These are phyloP conservation scores for Petaurus breviceps DNA, from an alignment of 2,113 vertebrate genomes.

Conservation along the genomic window DNA sequence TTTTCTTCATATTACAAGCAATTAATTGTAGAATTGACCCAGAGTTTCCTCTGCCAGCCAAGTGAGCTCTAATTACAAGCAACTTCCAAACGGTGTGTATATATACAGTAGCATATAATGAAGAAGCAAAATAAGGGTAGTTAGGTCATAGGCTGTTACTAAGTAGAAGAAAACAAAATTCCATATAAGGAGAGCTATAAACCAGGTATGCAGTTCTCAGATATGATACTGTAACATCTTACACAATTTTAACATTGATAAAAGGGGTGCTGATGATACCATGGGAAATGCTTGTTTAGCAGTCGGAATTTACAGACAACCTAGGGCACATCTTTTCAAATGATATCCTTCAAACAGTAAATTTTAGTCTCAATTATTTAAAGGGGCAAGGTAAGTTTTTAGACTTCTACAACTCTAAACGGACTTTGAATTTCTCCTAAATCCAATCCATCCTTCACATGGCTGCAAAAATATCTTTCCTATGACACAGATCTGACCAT, in stretches of 20 bases:
- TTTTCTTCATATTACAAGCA: not conserved
- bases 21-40: not conserved
- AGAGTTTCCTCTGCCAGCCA: not conserved
- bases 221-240: not conserved
- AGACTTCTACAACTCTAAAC: not conserved
- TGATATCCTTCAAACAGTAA: not conserved
- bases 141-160: not conserved
- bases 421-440: not conserved
- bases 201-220: not conserved
- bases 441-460: not conserved
- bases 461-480: not conserved
- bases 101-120: not conserved
- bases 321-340: not conserved
- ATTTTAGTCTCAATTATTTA: not conserved
- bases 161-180: not conserved
- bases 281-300: not conserved
- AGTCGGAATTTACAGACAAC: not conserved
- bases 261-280: not conserved
- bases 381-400: not conserved
- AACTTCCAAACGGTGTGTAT: not conserved
- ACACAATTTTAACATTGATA: not conserved
- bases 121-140: not conserved
- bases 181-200: not conserved
- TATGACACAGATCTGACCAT: not conserved
- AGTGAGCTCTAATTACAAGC: not conserved